Evolutionary conservation across 2,113 vertebrate genomes (phyloP).

Genomic region (Tamias sibiricus): DNA sequence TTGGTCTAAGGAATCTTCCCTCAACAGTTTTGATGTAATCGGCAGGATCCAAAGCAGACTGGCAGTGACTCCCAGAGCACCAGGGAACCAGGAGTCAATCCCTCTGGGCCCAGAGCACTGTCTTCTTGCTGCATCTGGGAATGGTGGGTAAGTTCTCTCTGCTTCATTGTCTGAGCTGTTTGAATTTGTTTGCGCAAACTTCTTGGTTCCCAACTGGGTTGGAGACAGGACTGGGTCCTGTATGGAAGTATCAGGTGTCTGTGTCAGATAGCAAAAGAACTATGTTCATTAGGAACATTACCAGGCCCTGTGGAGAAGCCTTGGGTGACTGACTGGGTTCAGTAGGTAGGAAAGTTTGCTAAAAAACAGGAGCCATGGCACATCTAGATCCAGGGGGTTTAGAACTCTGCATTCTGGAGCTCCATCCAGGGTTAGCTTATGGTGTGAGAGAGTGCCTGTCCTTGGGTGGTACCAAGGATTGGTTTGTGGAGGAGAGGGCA

Average conservation of each 20-base stretch:
- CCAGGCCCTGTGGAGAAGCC: neutral
- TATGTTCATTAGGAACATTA: neutral
- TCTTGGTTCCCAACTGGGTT: neutral
- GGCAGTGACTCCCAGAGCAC: too few relatives aligned
- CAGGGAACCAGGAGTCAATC: neutral
- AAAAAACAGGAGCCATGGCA: neutral
- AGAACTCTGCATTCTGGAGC: too few relatives aligned
- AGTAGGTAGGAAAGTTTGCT: neutral
- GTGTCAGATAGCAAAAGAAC: neutral
- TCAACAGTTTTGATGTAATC: too few relatives aligned
- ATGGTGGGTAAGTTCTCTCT: neutral
- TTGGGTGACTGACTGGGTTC: neutral
- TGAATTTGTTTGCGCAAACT: neutral
- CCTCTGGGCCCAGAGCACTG: rapidly evolving
- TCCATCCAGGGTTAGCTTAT: neutral
- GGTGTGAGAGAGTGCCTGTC: neutral
- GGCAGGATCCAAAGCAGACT: neutral
- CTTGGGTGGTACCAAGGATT: neutral
- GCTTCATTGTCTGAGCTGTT: neutral
- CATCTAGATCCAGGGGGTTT: neutral
- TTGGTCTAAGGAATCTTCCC: neutral
- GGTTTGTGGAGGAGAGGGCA: neutral
- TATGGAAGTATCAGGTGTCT: neutral
- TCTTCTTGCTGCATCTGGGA: neutral
- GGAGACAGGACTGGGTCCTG: neutral